Base-by-base conservation (phyloP, 2,113 vertebrate genomes). In the Bos indicus region DNA sequence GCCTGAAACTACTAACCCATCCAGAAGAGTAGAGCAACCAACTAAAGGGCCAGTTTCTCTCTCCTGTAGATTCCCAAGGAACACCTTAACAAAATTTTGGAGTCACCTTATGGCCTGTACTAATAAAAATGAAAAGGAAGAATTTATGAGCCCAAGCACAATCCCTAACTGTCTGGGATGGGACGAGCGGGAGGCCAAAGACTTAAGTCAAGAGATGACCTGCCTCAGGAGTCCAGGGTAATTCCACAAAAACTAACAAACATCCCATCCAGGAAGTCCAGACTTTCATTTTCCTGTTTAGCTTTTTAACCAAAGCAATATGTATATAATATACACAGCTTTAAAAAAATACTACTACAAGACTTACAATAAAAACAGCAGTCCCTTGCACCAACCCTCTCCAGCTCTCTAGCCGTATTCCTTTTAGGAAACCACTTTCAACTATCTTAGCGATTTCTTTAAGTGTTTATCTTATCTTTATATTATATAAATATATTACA, bases 371-470 rank as follows among this genome's bases (percentile, higher is more conserved):
- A 81, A 57, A 89, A 94, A 80, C 6, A 74, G 46, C 16, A 95
- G 62, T 92, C 15, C 54, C 54, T 57, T 67, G 77, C 0, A 82
- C 40, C 46, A 86, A 77, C 46, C n/a, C 25, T 91, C 40, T 93
- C 83, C 28, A 80, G 43, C 54, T 33, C 36, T 67, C 36, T 52
- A 88, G 9, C 54, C 36, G 48, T 48, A 12, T 59, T 62, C 52
- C 74, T 90, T 60, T 94, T 48, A 92, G 56, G 48, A 95, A 95
- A 82, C 46, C 28, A 67, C 78, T 96, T 94, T 46, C 23, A 87
- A 92, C 14, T 81, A 64, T 86, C 57, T 12, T 17, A 21, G 23
- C 17, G 16, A 88, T 74, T 97, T 85, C 17, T 94, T 71, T 14
- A 77, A 59, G 6, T 89, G 30, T 43, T 26, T 77, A 77, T 14